These are phyloP conservation scores for Synanthedon vespiformis DNA, from an alignment of 2,888 invertebrate genomes.

Conservation along the genomic window DNA sequence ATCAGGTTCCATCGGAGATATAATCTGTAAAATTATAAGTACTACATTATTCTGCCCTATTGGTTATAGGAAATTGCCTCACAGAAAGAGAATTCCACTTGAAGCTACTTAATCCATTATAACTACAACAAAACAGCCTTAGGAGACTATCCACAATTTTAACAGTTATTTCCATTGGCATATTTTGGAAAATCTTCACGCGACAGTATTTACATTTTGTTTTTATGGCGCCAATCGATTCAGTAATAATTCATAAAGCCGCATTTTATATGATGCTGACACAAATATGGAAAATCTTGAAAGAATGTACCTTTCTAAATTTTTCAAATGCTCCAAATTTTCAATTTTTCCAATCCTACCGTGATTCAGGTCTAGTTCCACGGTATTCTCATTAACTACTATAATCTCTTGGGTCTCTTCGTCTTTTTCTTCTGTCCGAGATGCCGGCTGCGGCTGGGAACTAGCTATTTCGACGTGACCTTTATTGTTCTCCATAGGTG, in stretches of 20 bases:
- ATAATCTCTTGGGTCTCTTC: slow-evolving; percentile 71
- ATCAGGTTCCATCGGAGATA: slow-evolving; percentile 96
- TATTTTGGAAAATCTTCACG: too few relatives aligned
- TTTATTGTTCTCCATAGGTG: slow-evolving; percentile 27
- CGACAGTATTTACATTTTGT: too few relatives aligned
- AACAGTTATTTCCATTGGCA: too few relatives aligned
- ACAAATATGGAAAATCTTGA: neutral
- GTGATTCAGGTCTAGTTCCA: slow-evolving; percentile 90
- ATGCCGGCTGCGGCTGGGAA: slow-evolving; percentile 25
- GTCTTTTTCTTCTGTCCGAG: slow-evolving; percentile 34
- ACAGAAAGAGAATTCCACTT: too few relatives aligned
- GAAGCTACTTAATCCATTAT: too few relatives aligned
- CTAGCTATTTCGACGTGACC: slow-evolving; percentile 7
- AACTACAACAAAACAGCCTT: too few relatives aligned
- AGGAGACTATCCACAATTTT: too few relatives aligned
- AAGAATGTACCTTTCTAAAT: slow-evolving; percentile 73
- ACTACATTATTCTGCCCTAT: too few relatives aligned
- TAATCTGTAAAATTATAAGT: slow-evolving; percentile 51
- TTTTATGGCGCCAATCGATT: too few relatives aligned
- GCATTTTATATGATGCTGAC: too few relatives aligned
- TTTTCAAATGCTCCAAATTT: slow-evolving; percentile 81
- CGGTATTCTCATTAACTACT: slow-evolving; percentile 74
- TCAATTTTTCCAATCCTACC: slow-evolving; percentile 86
- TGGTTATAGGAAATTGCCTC: too few relatives aligned
- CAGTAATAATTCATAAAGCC: too few relatives aligned